Base-by-base conservation (phyloP, 2,797 vertebrate species). In the Sitta carolinensis region DNA sequence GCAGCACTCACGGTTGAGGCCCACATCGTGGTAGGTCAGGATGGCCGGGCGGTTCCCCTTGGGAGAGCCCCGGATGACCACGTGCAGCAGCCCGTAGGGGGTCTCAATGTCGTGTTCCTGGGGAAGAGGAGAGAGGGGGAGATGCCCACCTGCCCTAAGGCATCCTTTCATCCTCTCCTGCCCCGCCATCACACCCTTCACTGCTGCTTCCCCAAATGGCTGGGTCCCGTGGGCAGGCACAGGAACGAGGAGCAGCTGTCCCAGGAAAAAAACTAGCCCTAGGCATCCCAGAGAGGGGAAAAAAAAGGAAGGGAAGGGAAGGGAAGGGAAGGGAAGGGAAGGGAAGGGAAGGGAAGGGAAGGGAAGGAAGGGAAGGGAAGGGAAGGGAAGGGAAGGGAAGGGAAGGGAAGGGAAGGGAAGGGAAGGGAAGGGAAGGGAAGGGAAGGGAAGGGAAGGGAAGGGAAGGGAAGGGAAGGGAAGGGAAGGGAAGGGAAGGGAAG, bases 101-200 rank as follows among this genome's bases (percentile, higher is more conserved):
- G 99, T 99, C 97, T 99, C 99, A 5, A 99, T 98, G 97, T 99
- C 99, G 43, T 99, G 99, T 95, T 99, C 99, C 99, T 99, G 97
- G 45, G 75, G 32, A 78, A 73, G n/a, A 89, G 75, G 45, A 94
- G 66, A 90, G 11, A 85, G 7, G 34, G 36, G 15, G 21, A 73
- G 66, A 88, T 1, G 5, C 23, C 32, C 38, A 47, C 20, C n/a
- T 40, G 42, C 30, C 70, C 86, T 26, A n/a, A 61, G 34, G 26
- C 21, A 29, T 50, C 16, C 19, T 36, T 16, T 51, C 47, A n/a
- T 59, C 36, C 32, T 55, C 30, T 81, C 47, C 80, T 85, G 51
- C 8, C 40, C 51, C 1, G 2, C n/a, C 79, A 51, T 55, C 61
- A 57, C 32, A 70, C 32, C 61, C 61, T 48, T 69, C 43, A 30